Evolutionary conservation across 2,888 invertebrate genomes (phyloP), one percentile per base, ranked within the genome.

Genomic region (Elegia similella): DNA sequence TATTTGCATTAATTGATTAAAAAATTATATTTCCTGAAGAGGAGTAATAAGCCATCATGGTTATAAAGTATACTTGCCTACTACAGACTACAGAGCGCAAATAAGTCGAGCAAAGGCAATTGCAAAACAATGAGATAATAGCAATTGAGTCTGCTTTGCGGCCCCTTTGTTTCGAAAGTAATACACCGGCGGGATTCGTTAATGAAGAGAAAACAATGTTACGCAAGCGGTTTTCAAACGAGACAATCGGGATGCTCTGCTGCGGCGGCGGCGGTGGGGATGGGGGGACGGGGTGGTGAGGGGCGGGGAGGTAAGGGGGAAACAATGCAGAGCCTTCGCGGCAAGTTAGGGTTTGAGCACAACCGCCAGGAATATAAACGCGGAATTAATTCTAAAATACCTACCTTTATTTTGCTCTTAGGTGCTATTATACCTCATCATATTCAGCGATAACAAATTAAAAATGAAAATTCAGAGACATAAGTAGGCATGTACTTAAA

Each of bases 161-260:
- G 47, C 56, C 42, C 56, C 48, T 42, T 56, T 47, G 55, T 55
- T 47, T 55, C 56, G 23, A 29, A 42, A 42, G 48, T 48, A 48
- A 56, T 42, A 48, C 34, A 47, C 46, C 42, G 23, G 13, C 42
- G 42, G 23, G 48, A 56, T 56, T 56, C 38, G 47, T 48, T 56
- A 56, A 56, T 56, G 47, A 48, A 56, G 56, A 56, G 56, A 56
- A 56, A 56, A 48, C 56, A 48, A 56, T 48, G 48, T 56, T 56
- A 48, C 46, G 55, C 48, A 15, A 56, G 38, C 47, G 48, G 47
- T 42, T 46, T 55, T 34, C 43, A 44, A 44, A 34, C 30, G 54
- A 55, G 44, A 55, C 54, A 55, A 55, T 55, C 54, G 54, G 43
- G 32, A 43, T 30, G 42, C 44, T 55, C 32, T 13, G 38, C 47